These are phyloP conservation scores for Smutsia gigantea DNA, from an alignment of 2,797 vertebrate genomes.

Conservation along the genomic window DNA sequence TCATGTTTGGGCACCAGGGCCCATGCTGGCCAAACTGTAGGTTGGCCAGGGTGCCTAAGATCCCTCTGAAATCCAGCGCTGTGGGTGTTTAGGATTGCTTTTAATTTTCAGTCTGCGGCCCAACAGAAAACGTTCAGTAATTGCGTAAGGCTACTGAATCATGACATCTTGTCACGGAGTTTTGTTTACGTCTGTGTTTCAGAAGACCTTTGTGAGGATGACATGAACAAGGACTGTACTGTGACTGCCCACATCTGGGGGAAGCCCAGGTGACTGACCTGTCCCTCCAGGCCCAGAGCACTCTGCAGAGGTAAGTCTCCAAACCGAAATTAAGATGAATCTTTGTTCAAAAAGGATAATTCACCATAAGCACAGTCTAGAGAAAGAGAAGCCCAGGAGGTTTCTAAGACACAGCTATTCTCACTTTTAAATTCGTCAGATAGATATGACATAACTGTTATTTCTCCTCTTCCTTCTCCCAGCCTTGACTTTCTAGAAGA, in stretches of 20 bases:
- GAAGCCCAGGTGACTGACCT: background rate
- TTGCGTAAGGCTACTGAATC: conserved; percentile 11
- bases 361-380: background rate
- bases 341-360: background rate
- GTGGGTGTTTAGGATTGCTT: background rate
- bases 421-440: background rate
- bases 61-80: background rate
- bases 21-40: background rate
- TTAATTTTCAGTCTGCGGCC: background rate
- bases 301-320: background rate
- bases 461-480: background rate
- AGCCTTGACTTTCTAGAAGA: background rate
- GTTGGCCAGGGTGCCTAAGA: background rate
- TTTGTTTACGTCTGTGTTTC: background rate
- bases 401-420: background rate
- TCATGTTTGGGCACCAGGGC: background rate
- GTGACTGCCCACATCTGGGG: background rate
- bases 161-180: background rate
- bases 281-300: background rate
- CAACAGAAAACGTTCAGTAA: background rate
- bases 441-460: background rate
- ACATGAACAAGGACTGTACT: background rate
- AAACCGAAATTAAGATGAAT: background rate
- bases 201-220: background rate
- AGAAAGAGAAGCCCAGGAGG: background rate